Base-by-base conservation (phyloP, 2,888 invertebrate species). In the Cephus sareptanus region DNA sequence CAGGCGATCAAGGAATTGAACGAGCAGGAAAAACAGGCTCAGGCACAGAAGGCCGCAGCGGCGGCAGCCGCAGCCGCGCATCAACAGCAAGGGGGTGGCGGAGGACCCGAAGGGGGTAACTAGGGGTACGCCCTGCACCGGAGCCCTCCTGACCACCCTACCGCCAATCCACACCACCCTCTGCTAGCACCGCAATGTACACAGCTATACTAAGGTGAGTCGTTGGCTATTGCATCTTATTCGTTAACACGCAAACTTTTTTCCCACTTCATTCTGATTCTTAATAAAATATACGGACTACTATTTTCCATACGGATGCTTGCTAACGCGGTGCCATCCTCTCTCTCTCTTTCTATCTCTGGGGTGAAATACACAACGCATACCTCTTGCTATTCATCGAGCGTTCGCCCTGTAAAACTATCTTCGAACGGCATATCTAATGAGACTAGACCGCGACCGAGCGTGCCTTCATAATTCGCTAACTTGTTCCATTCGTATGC, bases 1-100 rank as follows among this genome's bases (percentile, higher is more conserved):
- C 98, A 98, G 92, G 98, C 98, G 92, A 98, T 98, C 93, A 98
- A 98, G 92, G 98, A 98, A 93, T 94, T 98, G 90, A 98, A 99
- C 93, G 98, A 98, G 92, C 98, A 98, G 92, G 98, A 98, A 92
- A 98, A 98, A 91, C 98, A 98, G 91, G 97, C 97, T 91, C 98
- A 98, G 92, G 97, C 97, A 91, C 97, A 97, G 92, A 98, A 98
- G 91, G 96, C 96, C 79, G 96, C 95, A 81, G 95, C 96, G 87
- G 95, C 95, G 80, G 95, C 95, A 82, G 96, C 95, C 85, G 96
- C 96, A 88, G 96, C 94, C 87, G 95, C 94, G 87, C 91, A 90
- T 85, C 92, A 92, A 88, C 91, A 92, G 85, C 92, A 92, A 86
- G 91, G 90, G 87, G 89, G 88, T 78, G 90, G 89, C 82, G 90